These are phyloP conservation scores for Cremastinae sp. DNA, from an alignment of 2,888 invertebrate species.

Conservation along the genomic window DNA sequence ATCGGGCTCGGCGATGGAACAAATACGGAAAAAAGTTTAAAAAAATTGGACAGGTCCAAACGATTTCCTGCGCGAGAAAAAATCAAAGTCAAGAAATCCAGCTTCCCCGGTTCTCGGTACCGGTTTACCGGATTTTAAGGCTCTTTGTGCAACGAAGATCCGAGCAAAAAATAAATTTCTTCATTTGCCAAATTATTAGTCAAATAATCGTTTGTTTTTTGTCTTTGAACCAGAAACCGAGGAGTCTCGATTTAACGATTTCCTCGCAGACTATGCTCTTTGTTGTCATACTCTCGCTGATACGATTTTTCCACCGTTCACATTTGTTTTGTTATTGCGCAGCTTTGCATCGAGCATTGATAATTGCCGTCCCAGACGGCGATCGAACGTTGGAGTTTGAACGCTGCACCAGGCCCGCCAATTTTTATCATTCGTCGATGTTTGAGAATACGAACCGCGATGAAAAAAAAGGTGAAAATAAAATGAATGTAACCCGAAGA, in stretches of 20 bases:
- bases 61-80: neutral
- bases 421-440: neutral
- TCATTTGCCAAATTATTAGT: neutral
- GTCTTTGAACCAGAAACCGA: no score
- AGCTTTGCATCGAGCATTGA: constrained; percentile 12
- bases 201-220: no score
- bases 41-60: neutral
- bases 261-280: no score
- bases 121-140: constrained; percentile 4
- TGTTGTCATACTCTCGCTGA: neutral
- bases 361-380: constrained; percentile 24
- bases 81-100: neutral
- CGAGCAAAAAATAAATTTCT: neutral
- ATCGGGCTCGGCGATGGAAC: neutral
- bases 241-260: no score
- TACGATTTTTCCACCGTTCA: neutral
- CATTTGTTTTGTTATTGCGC: constrained; percentile 4
- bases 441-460: neutral
- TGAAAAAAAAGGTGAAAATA: no score
- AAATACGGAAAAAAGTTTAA: constrained; percentile 15
- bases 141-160: neutral
- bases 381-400: constrained; percentile 52
- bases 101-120: neutral
- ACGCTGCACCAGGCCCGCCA: constrained; percentile 26
- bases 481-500: no score